These are phyloP conservation scores for Chrysoperla carnea DNA, from an alignment of 1,140 invertebrate genomes.

Conservation along the genomic window DNA sequence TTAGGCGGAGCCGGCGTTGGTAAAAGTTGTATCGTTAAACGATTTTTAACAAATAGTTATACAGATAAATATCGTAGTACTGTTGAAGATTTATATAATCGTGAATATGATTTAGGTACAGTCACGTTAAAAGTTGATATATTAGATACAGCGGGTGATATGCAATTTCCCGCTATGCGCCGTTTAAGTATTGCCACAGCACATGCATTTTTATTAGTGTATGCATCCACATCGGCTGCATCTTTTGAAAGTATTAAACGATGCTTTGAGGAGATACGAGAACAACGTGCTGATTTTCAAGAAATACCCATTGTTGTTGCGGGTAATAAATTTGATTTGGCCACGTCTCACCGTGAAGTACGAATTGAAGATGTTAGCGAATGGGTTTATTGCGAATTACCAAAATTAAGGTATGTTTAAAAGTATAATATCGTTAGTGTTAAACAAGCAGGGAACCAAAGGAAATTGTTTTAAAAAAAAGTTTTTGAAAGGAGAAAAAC, in stretches of 20 bases:
- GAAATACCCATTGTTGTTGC: slow-evolving; percentile 74
- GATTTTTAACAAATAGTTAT: slow-evolving; percentile 74
- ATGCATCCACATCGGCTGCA: slow-evolving; percentile 56
- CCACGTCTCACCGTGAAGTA: slow-evolving; percentile 41
- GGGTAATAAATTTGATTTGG: slow-evolving; percentile 67
- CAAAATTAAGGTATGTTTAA: slow-evolving; percentile 39
- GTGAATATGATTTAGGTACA: slow-evolving; percentile 62
- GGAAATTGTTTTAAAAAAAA: too few relatives aligned
- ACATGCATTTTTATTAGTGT: slow-evolving; percentile 78
- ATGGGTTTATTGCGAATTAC: slow-evolving; percentile 60
- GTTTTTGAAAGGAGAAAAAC: too few relatives aligned
- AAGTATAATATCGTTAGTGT: not conserved
- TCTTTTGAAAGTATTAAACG: slow-evolving; percentile 64
- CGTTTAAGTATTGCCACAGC: slow-evolving; percentile 75
- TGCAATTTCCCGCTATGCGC: slow-evolving; percentile 77
- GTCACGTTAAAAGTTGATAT: slow-evolving; percentile 72
- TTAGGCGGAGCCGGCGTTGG: slow-evolving; percentile 70
- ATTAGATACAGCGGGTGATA: slow-evolving; percentile 70
- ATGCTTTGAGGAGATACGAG: slow-evolving; percentile 68
- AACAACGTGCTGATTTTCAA: slow-evolving; percentile 57
- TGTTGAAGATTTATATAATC: slow-evolving; percentile 76
- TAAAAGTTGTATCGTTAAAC: slow-evolving; percentile 66
- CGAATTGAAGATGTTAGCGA: slow-evolving; percentile 59
- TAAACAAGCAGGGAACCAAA: too few relatives aligned
- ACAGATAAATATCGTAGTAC: slow-evolving; percentile 71